phyloP scores from a whole-genome alignment of 2,797 vertebrate species.

The Sebastes iracundus region DNA sequence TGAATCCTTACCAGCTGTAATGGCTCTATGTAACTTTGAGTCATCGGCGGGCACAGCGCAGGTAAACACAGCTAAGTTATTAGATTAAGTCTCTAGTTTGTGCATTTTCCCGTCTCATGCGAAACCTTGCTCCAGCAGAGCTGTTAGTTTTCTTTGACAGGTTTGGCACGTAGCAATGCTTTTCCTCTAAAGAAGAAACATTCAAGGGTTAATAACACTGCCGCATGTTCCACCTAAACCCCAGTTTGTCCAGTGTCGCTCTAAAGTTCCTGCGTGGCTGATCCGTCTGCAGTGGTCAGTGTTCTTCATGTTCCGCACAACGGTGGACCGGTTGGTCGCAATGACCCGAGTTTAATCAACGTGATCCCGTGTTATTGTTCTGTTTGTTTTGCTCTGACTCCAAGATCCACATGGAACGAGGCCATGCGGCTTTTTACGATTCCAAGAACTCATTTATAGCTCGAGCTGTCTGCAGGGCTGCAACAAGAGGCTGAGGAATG shows the following conservation, averaged over 20 bases:
- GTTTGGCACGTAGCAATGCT: slow-evolving; percentile 2
- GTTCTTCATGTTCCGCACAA: not conserved
- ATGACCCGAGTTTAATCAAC: slow-evolving; percentile 47
- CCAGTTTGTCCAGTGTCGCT: not conserved
- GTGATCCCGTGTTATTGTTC: slow-evolving; percentile 55
- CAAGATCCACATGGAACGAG: slow-evolving; percentile 54
- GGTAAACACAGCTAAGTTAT: slow-evolving; percentile 59
- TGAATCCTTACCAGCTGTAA: slow-evolving; percentile 55
- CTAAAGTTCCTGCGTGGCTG: not conserved
- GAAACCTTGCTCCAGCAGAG: slow-evolving; percentile 28
- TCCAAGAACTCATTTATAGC: slow-evolving; percentile 68
- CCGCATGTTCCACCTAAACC: not conserved
- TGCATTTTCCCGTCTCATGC: slow-evolving; percentile 26
- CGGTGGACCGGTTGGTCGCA: slow-evolving; percentile 2
- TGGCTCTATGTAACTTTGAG: slow-evolving; percentile 14
- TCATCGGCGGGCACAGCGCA: slow-evolving; percentile 39
- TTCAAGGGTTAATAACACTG: not conserved
- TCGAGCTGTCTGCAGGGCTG: slow-evolving; percentile 45
- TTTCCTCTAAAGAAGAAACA: slow-evolving; percentile 1
- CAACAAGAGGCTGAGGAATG: slow-evolving; percentile 28
- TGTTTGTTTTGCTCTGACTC: slow-evolving; percentile 69
- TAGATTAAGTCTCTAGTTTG: slow-evolving; percentile 47
- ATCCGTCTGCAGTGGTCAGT: not conserved
- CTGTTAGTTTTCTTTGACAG: slow-evolving; percentile 42
- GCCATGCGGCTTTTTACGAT: slow-evolving; percentile 34